Conservation (phyloP, 2,888 invertebrate species). For the Leptinotarsa haldemani region DNA sequence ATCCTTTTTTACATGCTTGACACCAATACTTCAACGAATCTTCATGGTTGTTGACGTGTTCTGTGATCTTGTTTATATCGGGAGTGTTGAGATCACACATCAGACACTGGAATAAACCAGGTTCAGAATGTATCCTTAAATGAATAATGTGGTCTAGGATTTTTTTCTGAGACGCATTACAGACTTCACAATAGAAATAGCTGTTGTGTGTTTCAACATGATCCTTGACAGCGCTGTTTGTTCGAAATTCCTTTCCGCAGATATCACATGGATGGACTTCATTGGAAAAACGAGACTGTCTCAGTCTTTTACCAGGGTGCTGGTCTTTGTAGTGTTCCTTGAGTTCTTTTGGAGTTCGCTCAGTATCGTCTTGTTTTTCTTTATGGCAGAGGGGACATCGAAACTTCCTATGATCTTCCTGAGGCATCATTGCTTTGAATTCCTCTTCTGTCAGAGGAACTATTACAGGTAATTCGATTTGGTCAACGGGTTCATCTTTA, state of each 20-base stretch:
- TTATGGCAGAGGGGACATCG: slow-evolving; percentile 56
- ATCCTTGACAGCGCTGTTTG: slow-evolving; percentile 58
- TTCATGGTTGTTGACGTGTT: slow-evolving; percentile 60
- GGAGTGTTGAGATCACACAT: slow-evolving; percentile 61
- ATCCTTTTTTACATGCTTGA: slow-evolving; percentile 69
- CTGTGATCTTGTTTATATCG: slow-evolving; percentile 59
- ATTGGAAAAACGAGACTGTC: slow-evolving; percentile 51
- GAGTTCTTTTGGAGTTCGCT: slow-evolving; percentile 53
- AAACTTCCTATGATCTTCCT: slow-evolving; percentile 41
- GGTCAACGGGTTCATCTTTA: slow-evolving; percentile 44
- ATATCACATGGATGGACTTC: slow-evolving; percentile 59
- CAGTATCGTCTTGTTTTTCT: slow-evolving; percentile 53
- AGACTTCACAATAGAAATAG: slow-evolving; percentile 62
- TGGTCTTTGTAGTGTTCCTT: slow-evolving; percentile 55
- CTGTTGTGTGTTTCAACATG: slow-evolving; percentile 63
- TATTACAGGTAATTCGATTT: slow-evolving; percentile 38
- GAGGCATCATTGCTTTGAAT: slow-evolving; percentile 40
- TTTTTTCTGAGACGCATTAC: slow-evolving; percentile 61
- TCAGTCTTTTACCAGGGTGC: slow-evolving; percentile 56
- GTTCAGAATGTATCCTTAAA: slow-evolving; percentile 58
- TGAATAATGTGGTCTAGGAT: slow-evolving; percentile 62
- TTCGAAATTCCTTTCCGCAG: slow-evolving; percentile 61
- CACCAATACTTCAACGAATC: slow-evolving; percentile 68
- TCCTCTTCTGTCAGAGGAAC: slow-evolving; percentile 43
- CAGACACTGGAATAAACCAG: slow-evolving; percentile 60